Evolutionary conservation across 2,797 vertebrate species (phyloP).

Genomic region (Crocodylus rhombifer): DNA sequence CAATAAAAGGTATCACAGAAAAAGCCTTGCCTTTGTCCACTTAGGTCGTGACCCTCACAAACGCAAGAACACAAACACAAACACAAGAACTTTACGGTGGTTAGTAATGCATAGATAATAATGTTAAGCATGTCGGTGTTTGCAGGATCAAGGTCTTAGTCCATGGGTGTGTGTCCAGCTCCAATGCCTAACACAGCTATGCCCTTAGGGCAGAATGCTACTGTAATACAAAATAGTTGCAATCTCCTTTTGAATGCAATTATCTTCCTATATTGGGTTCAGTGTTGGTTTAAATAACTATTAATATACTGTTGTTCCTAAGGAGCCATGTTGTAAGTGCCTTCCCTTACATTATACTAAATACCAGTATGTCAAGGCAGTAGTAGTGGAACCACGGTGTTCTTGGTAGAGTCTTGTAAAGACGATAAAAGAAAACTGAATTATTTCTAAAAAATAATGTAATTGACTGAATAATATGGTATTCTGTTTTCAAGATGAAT

Average conservation of each 20-base stretch:
- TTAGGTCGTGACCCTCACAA: not conserved
- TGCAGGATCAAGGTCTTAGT: not conserved
- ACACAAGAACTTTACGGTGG: fast-evolving
- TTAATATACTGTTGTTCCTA: not conserved
- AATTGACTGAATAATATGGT: not conserved
- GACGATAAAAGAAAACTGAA: not conserved
- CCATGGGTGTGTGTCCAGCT: not conserved
- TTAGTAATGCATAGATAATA: not conserved
- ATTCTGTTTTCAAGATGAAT: not conserved
- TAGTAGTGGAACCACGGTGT: not conserved
- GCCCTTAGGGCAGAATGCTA: not conserved
- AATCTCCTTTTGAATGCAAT: not conserved
- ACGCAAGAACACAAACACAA: fast-evolving
- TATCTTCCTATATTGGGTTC: not conserved
- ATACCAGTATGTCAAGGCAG: not conserved
- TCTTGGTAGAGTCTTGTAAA: not conserved
- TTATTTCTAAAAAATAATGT: not conserved
- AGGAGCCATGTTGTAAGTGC: not conserved
- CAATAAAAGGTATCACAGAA: not conserved
- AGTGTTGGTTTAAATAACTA: not conserved
- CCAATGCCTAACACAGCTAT: not conserved
- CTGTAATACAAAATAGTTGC: not conserved
- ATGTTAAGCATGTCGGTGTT: not conserved
- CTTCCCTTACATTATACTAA: not conserved
- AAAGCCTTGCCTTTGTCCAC: not conserved